phyloP scores from a whole-genome alignment of 2,797 vertebrate genomes.

The Diplodus sargus region DNA sequence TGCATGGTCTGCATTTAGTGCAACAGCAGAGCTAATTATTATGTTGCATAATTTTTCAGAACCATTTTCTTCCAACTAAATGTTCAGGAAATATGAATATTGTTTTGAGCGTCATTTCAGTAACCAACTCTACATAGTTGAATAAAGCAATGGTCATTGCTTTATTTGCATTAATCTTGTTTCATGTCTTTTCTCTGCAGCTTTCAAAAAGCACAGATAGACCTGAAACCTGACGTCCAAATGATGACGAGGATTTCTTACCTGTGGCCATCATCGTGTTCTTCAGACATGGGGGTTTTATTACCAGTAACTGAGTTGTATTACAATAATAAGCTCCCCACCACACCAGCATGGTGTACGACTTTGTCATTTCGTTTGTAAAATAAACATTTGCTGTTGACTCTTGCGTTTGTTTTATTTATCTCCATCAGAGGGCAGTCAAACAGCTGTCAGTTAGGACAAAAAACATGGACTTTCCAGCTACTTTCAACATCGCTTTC shows the following conservation, averaged over 20 bases:
- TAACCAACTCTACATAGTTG: not conserved
- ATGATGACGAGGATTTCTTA: not conserved
- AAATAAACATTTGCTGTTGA: slow-evolving; percentile 38
- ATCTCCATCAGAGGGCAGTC: slow-evolving; percentile 47
- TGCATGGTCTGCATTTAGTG: too few relatives aligned
- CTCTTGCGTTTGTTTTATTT: not conserved
- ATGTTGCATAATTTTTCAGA: too few relatives aligned
- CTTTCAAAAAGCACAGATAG: slow-evolving; percentile 82
- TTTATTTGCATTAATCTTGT: not conserved
- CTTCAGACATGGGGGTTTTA: not conserved
- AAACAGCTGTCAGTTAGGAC: not conserved
- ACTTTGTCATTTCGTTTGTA: slow-evolving; percentile 1
- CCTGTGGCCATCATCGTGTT: not conserved
- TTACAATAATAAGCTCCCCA: not conserved
- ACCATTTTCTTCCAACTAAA: not conserved
- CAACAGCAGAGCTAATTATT: too few relatives aligned
- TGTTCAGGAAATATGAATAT: not conserved
- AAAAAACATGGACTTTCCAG: not conserved
- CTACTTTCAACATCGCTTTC: not conserved
- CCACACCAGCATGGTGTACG: not conserved
- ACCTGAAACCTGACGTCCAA: not conserved
- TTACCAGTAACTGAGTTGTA: not conserved
- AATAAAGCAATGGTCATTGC: not conserved
- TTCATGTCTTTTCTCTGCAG: slow-evolving; percentile 61
- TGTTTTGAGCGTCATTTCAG: not conserved